Evolutionary conservation across 2,888 invertebrate genomes (phyloP).

Genomic region (Ganaspis brasiliensis): DNA sequence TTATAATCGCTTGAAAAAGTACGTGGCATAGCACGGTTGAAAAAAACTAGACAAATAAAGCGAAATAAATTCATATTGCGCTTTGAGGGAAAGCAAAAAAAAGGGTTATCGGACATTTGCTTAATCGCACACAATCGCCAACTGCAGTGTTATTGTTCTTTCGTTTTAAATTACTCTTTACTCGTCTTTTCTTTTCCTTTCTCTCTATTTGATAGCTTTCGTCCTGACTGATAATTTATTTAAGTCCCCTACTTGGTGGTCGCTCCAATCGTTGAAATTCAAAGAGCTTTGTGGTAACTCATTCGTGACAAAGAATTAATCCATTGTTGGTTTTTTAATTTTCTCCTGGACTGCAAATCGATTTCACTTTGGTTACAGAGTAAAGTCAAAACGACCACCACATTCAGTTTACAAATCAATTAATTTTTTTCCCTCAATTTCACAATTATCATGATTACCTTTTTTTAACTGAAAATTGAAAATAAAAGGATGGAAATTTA

Average conservation of each 20-base stretch:
- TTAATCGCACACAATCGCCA: conserved; percentile 64
- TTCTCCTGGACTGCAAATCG: conserved; percentile 55
- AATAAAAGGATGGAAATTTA: no score
- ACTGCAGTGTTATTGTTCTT: conserved; percentile 57
- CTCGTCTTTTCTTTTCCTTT: conserved; percentile 46
- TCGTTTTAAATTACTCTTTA: conserved; percentile 46
- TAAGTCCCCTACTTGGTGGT: conserved; percentile 70
- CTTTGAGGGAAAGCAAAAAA: conserved; percentile 42
- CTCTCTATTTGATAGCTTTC: conserved; percentile 63
- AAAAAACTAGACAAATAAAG: conserved; percentile 51
- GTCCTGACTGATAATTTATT: conserved; percentile 75
- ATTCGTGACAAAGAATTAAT: conserved; percentile 58
- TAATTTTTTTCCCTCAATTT: not conserved
- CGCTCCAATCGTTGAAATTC: conserved; percentile 65
- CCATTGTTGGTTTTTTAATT: conserved; percentile 68
- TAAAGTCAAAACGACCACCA: not conserved
- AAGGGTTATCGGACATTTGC: conserved; percentile 64
- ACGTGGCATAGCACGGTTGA: conserved; percentile 10
- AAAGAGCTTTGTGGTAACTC: conserved; percentile 57
- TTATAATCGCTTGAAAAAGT: conserved; percentile 7
- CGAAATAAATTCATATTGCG: conserved; percentile 52
- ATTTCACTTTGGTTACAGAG: conserved; percentile 47
- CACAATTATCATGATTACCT: not conserved
- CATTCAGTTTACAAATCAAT: not conserved
- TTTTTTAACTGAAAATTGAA: no score